Base-by-base conservation (phyloP, 2,888 invertebrate species). In the Hydropsyche betteni region DNA sequence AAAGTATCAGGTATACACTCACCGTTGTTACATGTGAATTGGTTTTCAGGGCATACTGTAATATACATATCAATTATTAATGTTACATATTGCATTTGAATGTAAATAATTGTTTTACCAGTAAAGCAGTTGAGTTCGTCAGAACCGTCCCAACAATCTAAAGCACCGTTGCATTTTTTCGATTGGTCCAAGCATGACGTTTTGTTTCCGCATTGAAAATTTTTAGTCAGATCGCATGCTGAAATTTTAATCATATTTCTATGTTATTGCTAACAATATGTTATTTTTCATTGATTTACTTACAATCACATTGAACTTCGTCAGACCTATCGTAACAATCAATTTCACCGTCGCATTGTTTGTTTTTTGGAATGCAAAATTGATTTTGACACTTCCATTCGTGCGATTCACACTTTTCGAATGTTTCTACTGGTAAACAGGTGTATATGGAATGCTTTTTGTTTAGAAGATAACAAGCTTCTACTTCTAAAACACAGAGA, bases 101-200 rank as follows among this genome's bases (percentile, higher is more conserved):
- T 64, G 6, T 8, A 8, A 36, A 33, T 64, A 2, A 10, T 10
- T 55, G n/a, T 12, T 44, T 83, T 85, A 91, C 92, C 89, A 82
- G 86, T 84, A 69, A 90, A 90, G 83, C 93, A 93, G 83, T 91
- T 90, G 50, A 89, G 85, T 88, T 94, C 94, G 82, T 94, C 93
- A 53, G 88, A 88, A 75, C 91, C 92, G 83, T 94, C 93, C 93
- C 93, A 93, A 82, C 93, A 94, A 83, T 94, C 93, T 77, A 93
- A 89, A 77, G 89, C 85, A 52, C 92, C 91, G 82, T 94, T 91
- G 83, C 93, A 94, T 80, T 88, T 87, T 82, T 90, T 91, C n/a
- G 85, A 85, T 78, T 90, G 87, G n/a, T 90, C 85, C 76, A 94
- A 87, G 84, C 93, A 94, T 69, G 93, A 93, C 80, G 92, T 92